Conservation (phyloP, 2,888 invertebrate genomes). For the Epirrhoe alternata region DNA sequence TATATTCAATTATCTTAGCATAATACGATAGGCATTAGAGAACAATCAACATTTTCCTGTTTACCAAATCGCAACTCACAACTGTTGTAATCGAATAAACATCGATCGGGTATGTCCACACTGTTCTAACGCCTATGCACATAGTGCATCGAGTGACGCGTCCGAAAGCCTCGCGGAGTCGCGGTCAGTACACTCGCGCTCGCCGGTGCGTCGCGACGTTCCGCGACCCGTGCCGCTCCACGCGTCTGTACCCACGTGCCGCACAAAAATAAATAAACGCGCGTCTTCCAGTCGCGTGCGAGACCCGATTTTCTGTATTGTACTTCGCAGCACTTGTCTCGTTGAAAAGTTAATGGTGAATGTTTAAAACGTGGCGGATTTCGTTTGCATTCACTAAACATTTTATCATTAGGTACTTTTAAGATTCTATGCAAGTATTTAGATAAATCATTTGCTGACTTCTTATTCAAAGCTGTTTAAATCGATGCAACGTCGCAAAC, state of each 20-base stretch:
- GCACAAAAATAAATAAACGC: conserved; percentile 65
- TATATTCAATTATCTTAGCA: neutral
- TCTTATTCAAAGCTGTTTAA: conserved; percentile 46
- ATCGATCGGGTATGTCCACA: conserved; percentile 56
- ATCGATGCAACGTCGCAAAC: conserved; percentile 78
- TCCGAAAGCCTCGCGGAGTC: conserved; percentile 59
- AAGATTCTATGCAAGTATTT: neutral
- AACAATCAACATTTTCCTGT: conserved; percentile 20
- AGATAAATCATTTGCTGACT: conserved; percentile 4
- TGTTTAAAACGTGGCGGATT: conserved; percentile 19
- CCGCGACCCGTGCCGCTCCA: conserved; percentile 43
- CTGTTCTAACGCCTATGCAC: conserved; percentile 71
- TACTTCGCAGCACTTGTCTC: conserved; percentile 25
- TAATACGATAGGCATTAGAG: neutral
- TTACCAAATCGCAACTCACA: conserved; percentile 24
- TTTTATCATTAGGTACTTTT: neutral
- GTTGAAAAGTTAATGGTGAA: conserved; percentile 21
- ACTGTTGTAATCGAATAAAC: conserved; percentile 35
- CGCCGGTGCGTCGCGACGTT: conserved; percentile 73
- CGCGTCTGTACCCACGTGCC: conserved; percentile 68
- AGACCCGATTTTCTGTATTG: conserved; percentile 6
- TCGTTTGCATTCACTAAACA: conserved; percentile 1
- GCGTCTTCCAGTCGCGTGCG: conserved; percentile 40
- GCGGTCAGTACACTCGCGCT: conserved; percentile 81
- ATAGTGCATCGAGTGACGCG: conserved; percentile 66